Percentiles rank a stretch among this genome's conserved stretches.
These are phyloP conservation scores for Eudemis profundana DNA, from an alignment of 2,888 invertebrate genomes.

Conservation along the genomic window DNA sequence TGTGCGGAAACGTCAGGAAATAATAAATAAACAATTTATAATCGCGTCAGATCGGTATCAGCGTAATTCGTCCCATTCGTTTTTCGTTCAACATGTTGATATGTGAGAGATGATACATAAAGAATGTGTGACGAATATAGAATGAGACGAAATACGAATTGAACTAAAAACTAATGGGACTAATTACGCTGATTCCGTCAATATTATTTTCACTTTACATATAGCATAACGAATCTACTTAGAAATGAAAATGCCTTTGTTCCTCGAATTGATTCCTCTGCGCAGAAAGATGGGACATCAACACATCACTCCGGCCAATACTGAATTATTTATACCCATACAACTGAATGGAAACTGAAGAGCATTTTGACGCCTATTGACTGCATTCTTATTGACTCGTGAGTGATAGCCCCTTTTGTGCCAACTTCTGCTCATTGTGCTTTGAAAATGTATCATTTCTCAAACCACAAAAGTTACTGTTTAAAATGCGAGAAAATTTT, in stretches of 20 bases:
- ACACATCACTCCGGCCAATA: constrained; percentile 66
- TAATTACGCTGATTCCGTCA: too few species aligned
- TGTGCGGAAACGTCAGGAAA: too few species aligned
- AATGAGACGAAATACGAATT: too few species aligned
- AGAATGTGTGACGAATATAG: too few species aligned
- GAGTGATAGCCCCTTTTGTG: constrained; percentile 77
- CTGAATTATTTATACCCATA: constrained; percentile 81
- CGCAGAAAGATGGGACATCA: constrained; percentile 57
- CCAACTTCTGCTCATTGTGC: constrained; percentile 64
- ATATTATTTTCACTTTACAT: not conserved
- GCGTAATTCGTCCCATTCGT: too few species aligned
- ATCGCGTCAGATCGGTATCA: too few species aligned
- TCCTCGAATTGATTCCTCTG: not conserved
- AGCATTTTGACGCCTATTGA: constrained; percentile 79
- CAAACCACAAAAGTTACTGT: constrained; percentile 31
- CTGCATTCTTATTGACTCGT: constrained; percentile 79
- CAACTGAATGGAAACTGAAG: constrained; percentile 67
- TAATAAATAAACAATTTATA: too few species aligned
- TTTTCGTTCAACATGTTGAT: too few species aligned
- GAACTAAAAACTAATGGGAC: too few species aligned
- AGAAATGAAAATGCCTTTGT: not conserved
- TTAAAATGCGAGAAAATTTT: constrained; percentile 8
- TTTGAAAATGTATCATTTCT: constrained; percentile 58
- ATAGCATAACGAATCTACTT: not conserved
- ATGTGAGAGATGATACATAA: too few species aligned